Base-by-base conservation (phyloP, 2,797 vertebrate species). In the Melanotaenia pygmaea region DNA sequence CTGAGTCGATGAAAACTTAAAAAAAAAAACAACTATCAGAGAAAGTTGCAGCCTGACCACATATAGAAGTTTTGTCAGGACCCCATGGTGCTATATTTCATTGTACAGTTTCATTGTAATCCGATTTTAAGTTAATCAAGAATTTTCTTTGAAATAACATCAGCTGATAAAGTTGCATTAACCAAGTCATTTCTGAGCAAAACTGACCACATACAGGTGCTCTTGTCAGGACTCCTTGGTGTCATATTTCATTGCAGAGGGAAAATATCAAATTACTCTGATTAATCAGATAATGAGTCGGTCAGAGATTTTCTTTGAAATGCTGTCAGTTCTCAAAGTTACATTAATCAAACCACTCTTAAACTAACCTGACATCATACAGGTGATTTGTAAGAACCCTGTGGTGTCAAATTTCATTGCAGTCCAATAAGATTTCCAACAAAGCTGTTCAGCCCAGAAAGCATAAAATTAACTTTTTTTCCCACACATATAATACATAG, bases 241-340 rank as follows among this genome's bases (percentile, higher is more conserved):
- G 20, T 10, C 2, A 22, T 10, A 11, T n/a, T 50, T 50, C n/a
- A 50, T 22, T 22, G 47, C 9, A 50, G 47, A 50, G 3, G 9
- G 9, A 8, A 22, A 50, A 47, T 47, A 26, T 30, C 22, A 40
- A 50, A 56, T 61, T 16, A 5, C 38, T 16, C 22, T 14, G 14
- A 51, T 58, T 26, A 62, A 40, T 22, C 8, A 10, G 8, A 18
- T 35, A 1, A 47, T 60, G 18, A 13, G 16, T 18, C 5, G n/a
- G 43, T 60, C 20, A 3, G 2, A 3, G 40, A 32, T 71, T 35
- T 32, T 53, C n/a, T 5, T 51, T 0, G 3, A 64, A 77, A 66
- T 67, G 28, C 37, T 64, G 30, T 10, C 37, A 62, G 40, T 61
- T 58, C 38, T 58, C 3, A 62, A 37, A 67, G 51, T 40, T 56